Percentiles rank a stretch among this genome's conserved stretches.
Evolutionary conservation across 2,888 invertebrate genomes (phyloP).

Genomic region (Andrena minutula): DNA sequence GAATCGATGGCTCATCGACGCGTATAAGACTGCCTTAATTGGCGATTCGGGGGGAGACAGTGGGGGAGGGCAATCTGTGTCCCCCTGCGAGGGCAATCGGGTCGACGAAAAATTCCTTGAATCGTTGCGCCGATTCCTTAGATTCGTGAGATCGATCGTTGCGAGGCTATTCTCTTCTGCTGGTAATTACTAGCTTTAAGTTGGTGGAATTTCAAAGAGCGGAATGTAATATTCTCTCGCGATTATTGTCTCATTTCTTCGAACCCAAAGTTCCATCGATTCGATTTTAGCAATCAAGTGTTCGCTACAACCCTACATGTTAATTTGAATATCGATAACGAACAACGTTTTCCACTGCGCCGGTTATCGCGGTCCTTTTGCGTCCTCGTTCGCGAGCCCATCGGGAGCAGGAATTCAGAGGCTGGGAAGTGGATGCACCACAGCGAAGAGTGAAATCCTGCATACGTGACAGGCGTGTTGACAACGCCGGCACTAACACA

Average conservation of each 20-base stretch:
- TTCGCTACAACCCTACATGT: background rate
- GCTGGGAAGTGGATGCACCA: conserved; percentile 27
- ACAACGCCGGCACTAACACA: conserved; percentile 42
- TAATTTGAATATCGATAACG: conserved; percentile 7
- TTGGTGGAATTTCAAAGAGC: background rate
- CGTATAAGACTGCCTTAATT: background rate
- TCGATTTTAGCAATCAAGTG: background rate
- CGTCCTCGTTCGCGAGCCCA: conserved; percentile 15
- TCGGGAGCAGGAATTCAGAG: conserved; percentile 11
- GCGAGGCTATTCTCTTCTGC: background rate
- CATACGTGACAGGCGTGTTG: conserved; percentile 61
- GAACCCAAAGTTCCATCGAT: too few relatives aligned
- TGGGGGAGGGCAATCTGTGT: background rate
- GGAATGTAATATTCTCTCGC: too few relatives aligned
- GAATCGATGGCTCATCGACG: background rate
- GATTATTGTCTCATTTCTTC: too few relatives aligned
- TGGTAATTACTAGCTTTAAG: background rate
- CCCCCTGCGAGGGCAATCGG: background rate
- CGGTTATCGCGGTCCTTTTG: conserved; percentile 11
- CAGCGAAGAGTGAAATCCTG: conserved; percentile 54
- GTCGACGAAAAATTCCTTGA: background rate
- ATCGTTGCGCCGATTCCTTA: background rate
- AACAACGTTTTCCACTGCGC: background rate
- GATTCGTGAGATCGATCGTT: background rate
- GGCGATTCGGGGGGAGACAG: background rate